A percentile compares a stretch with the other conserved stretches of the same genome.
phyloP scores from a whole-genome alignment of 2,888 invertebrate species.

The Rutpela maculata region DNA sequence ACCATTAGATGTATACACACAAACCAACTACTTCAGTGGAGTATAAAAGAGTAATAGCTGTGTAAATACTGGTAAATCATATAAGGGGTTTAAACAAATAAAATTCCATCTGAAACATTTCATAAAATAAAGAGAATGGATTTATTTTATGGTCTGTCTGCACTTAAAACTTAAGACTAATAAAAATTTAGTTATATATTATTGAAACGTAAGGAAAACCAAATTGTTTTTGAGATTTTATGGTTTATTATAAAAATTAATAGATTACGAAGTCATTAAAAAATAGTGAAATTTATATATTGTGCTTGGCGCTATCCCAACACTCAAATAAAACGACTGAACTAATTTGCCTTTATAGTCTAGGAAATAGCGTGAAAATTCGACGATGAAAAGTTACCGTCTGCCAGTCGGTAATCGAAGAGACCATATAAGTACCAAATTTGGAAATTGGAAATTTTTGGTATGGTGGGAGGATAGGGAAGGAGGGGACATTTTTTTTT shows the following conservation, averaged over 20 bases:
- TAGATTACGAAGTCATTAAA: neutral
- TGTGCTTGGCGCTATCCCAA: too few species aligned
- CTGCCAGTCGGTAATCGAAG: too few species aligned
- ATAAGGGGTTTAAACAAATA: conserved; percentile 28
- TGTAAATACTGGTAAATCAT: conserved; percentile 10
- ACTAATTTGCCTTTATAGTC: too few species aligned
- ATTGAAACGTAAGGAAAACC: neutral
- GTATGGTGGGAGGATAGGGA: too few species aligned
- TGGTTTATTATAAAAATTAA: neutral
- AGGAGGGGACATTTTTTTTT: too few species aligned
- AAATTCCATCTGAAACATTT: conserved; percentile 12
- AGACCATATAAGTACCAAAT: too few species aligned
- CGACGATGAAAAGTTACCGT: too few species aligned
- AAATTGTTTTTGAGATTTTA: neutral
- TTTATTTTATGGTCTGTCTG: neutral
- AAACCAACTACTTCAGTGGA: neutral
- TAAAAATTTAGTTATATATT: neutral
- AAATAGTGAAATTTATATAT: neutral
- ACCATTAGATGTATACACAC: too few species aligned
- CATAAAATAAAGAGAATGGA: conserved; percentile 4
- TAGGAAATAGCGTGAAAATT: too few species aligned
- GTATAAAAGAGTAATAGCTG: conserved; percentile 2
- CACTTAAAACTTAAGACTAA: conserved; percentile 12
- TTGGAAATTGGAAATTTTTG: too few species aligned
- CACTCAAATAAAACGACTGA: too few species aligned